These are phyloP conservation scores for Atherinomorus stipes DNA, from an alignment of 2,113 vertebrate genomes.

Conservation along the genomic window DNA sequence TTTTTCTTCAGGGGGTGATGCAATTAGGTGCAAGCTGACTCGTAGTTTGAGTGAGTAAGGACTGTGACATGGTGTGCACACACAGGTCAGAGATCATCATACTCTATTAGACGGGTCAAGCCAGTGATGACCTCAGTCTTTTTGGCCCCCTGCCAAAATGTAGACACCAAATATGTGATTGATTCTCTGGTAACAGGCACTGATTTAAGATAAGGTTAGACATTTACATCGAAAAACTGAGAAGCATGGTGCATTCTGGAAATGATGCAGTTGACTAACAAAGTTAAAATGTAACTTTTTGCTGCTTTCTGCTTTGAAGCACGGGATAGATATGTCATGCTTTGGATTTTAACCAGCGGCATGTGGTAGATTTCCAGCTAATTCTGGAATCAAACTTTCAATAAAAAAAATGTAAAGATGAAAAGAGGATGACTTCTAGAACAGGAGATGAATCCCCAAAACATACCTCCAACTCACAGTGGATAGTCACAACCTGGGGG, in stretches of 20 bases:
- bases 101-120: slow-evolving; percentile 67
- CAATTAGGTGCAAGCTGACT: slow-evolving; percentile 38
- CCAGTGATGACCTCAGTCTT: slow-evolving; percentile 39
- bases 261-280: no score
- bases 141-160: slow-evolving; percentile 4
- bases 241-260: neutral
- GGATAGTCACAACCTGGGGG: no score
- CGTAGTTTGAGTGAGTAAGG: slow-evolving; percentile 14
- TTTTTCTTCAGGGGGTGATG: slow-evolving; percentile 37
- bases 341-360: no score
- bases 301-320: no score
- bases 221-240: slow-evolving; percentile 3
- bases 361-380: no score
- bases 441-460: no score
- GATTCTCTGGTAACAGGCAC: slow-evolving; percentile 19
- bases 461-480: no score
- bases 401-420: no score
- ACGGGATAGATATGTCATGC: no score
- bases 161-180: slow-evolving; percentile 15
- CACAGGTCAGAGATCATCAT: slow-evolving; percentile 60
- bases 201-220: neutral
- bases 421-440: no score
- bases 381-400: no score
- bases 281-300: no score
- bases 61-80: slow-evolving; percentile 24